Base-by-base conservation (phyloP, 1,140 invertebrate species). In the Drosophila burlai region DNA sequence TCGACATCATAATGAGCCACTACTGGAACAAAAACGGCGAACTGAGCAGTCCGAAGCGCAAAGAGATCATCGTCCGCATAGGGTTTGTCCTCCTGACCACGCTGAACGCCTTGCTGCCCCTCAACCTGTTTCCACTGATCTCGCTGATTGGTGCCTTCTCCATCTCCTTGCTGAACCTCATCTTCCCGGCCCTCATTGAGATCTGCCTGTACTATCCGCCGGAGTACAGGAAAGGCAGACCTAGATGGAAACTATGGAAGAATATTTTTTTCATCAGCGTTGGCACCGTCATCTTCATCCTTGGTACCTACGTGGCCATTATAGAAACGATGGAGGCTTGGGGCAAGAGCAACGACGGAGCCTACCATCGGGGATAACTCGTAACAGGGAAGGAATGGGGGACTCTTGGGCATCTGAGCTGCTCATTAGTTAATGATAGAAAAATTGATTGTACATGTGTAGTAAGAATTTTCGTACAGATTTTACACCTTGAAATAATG, bases 161-260 rank as follows among this genome's bases (percentile, higher is more conserved):
- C 24, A 67, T 85, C 10, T 78, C 82, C 34, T 16, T 81, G 45
- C 61, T 85, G 16, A 85, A 85, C 49, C 24, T 85, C 2, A 47
- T 85, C 26, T 85, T 81, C 18, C 82, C 82, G 2, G 66, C 73
- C 2, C 18, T 46, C 6, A 66, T 81, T 5, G 78, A 85, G 3
- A 47, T 85, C 1, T 79, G 78, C 21, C 66, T 85, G 24, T 42
- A 40, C 18, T 72, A 57, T 40, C 68, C 64, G 10, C 47, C 59
- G 31, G 4, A 46, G 26, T 24, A 16, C 8, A 50, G 54, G 2
- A 57, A 52, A 43, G 83, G 83, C 4, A 26, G 6, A 2, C 13
- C 46, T 0, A 42, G 15, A 3, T 85, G 79, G 82, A 81, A 43
- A 26, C 54, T 85, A 1, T n/a, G 42, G 36, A 85, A 85, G 54